Base-by-base conservation (phyloP, 2,113 vertebrate genomes). In the Echinops telfairi region DNA sequence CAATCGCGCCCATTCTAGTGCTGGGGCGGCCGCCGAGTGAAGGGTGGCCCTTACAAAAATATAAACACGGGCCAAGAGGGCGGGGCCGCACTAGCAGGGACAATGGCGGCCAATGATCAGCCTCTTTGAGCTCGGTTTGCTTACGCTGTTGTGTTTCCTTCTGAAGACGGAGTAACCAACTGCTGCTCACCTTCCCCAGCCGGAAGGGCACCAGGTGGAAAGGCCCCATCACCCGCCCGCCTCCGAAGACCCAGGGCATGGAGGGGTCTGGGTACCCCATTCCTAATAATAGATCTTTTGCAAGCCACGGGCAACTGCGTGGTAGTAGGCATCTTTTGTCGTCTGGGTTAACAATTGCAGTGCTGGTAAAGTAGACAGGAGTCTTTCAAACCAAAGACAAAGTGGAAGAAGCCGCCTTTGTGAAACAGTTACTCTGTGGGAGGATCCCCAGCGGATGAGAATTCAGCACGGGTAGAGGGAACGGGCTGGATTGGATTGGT, bases 11-110 rank as follows among this genome's bases (percentile, higher is more conserved):
- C 98, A 97, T 97, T 97, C 91, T 86, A 94, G 89, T 95, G 97
- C 91, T 84, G 92, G 81, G 95, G 95, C 95, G 95, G 95, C 95
- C 38, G 94, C 96, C 43, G 89, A 96, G 97, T 96, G 97, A 96
- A 98, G 98, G 97, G 97, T 97, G 97, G 97, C 98, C 95, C 97
- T 97, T 85, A 95, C 95, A 95, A 97, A 97, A 98, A 98, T 97
- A 98, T 93, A 97, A 98, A 98, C 97, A 97, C 40, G 7, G 97
- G 97, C 98, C 97, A 96, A 96, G 94, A 96, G 97, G 98, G 98
- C 94, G 97, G 98, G 97, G 76, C 97, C 76, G 83, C 88, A 25
- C 78, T 80, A 83, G 94, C 96, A 83, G 96, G 97, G 97, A 97
- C 97, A 96, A 86, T 93, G 97, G 20, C 68, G 97, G 95, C 98